Evolutionary conservation across 2,797 vertebrate species (phyloP), one percentile per base, ranked within the genome.

Genomic region (Pogonophryne albipinna): DNA sequence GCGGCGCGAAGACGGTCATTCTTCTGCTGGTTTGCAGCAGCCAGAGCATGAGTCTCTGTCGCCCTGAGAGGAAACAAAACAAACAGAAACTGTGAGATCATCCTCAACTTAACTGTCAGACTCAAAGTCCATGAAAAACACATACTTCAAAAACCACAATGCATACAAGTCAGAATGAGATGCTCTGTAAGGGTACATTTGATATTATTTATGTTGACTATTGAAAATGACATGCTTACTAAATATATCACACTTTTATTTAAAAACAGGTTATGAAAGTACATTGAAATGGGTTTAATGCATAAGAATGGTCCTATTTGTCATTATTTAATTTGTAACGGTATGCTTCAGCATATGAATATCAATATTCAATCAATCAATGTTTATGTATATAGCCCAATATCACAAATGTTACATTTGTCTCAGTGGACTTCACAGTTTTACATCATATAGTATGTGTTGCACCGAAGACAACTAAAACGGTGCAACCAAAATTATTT

Each of bases 1-100:
- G 97, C 97, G 4, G 95, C 96, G 0, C 96, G 95, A 2, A 98
- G 96, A 1, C 96, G 94, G 83, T 97, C 96, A 2, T 98, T 98
- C 90, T 98, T 98, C 91, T 97, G 96, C 87, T 98, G 97, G 85
- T 97, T 98, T 31, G 97, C 95, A 10, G 97, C 97, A 11, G 97
- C 97, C 61, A 98, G 91, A 59, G 97, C 96, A 20, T 98, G 97
- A 1, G 97, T 98, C 88, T 98, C 97, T 0, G 96, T 97, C 61
- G 93, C 93, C 63, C 97, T 98, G 85, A 64, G 44, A 53, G 12
- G 4, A 41, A 58, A 51, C 11, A 41, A 55, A 62, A 0, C 16
- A 42, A 15, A 71, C 16, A 14, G 20, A 76, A 47, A 34, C 17
- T 16, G 31, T 16, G 38, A 4, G n/a, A 23, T 7, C 34, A 38